Evolutionary conservation across 2,113 vertebrate species (phyloP), one percentile per base, ranked within the genome.

Genomic region (Phodopus roborovskii): DNA sequence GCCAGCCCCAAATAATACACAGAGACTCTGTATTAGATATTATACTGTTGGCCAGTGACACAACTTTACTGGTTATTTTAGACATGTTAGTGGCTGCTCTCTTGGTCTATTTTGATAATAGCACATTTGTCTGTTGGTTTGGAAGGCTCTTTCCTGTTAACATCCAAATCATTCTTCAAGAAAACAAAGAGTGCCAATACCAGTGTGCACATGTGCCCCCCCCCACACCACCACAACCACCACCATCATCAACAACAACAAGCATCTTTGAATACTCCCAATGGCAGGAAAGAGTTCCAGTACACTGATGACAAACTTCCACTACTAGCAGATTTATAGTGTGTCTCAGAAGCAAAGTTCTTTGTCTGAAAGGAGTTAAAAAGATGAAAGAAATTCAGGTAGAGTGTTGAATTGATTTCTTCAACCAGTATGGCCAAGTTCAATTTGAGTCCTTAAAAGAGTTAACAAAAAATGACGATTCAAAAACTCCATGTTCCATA

Each of bases 391-490:
- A 68, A 64, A 93, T 17, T 0, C 4, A 91, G 75, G 82, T 39
- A 81, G 36, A 85, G n/a, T 8, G 9, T 60, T 82, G 88, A 92
- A 95, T 92, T 83, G 53, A 97, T 95, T 97, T 88, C 85, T 94
- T 88, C 42, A 77, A 17, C 77, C 85, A 71, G 56, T 85, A 71
- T 79, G 33, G 91, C 86, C 93, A 77, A 79, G 87, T 94, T 97
- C 70, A 94, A 53, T 91, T 94, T 83, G 15, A 56, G 15, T 94
- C 42, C 82, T 96, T 92, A 88, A 91, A 95, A 96, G 92, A 95
- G 95, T 96, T 95, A 95, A 95, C 88, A 94, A 79, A 97, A 96
- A 91, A 86, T 70, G 88, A 95, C 70, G 42, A 95, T 95, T 97
- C 77, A 77, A 83, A 97, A 88, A 64, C 62, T 95, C 92, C 48